Base-by-base conservation (phyloP, 2,888 invertebrate species). In the Andrena hattorfiana region DNA sequence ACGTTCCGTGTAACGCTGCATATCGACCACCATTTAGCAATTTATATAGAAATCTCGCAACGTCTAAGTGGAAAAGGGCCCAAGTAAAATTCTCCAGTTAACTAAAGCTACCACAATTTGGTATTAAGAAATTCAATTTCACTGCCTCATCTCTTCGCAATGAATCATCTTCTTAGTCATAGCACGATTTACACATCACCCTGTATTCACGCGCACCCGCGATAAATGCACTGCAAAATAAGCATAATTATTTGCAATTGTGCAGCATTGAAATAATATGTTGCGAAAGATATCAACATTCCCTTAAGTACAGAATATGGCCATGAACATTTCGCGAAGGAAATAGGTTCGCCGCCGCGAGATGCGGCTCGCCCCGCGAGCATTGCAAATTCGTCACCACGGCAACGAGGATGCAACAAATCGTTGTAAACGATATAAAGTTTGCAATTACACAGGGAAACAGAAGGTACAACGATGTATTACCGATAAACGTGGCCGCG, bases 401-500 rank as follows among this genome's bases (percentile, higher is more conserved):
- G 20, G 56, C 48, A 54, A 66, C 60, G 51, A 32, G 54, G 49
- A 70, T 79, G 77, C 77, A 78, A 85, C 81, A 82, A 83, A 72
- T 77, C 82, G 84, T 85, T 87, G 90, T 89, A 92, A 91, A 91
- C 90, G 89, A 88, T 88, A 87, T 85, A 85, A 89, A 90, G 91
- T 91, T 92, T 90, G 91, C 89, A 89, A 89, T 90, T 88, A 88
- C 84, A 84, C 92, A 93, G 93, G 93, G 86, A 88, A 92, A 85
- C 92, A 93, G 89, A 89, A 93, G 83, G 81, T 85, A 77, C 78
- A 73, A 32, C 63, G 81, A 81, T 83, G 88, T 78, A 82, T 86
- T 84, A 80, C 72, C 76, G 87, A 83, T 83, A 86, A 84, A 83
- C 77, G 76, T 59, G 80, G 73, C 80, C 69, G 68, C 77, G 86